These are phyloP conservation scores for Pygmarrhopalites habei DNA, from an alignment of 1,140 invertebrate genomes.

Conservation along the genomic window DNA sequence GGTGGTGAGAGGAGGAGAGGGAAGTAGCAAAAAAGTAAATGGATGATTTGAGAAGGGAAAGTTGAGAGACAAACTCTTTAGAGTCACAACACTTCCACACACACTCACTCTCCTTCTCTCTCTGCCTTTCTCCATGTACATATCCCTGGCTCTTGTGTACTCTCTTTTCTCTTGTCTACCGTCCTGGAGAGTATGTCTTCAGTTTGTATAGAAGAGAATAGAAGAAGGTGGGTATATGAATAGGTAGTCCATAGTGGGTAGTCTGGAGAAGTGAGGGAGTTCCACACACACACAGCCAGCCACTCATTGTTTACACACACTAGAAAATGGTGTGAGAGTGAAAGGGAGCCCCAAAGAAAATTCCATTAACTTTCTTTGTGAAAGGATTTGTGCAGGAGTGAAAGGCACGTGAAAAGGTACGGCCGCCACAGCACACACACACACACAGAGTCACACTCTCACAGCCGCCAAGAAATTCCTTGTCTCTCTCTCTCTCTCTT, in stretches of 20 bases:
- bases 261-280: not conserved
- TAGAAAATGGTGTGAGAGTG: slow-evolving; percentile 36
- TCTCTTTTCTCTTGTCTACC: not conserved
- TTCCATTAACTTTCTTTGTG: slow-evolving; percentile 41
- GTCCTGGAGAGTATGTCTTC: no score
- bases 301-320: slow-evolving; percentile 40
- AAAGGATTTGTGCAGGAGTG: slow-evolving; percentile 37
- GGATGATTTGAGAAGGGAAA: slow-evolving; percentile 26
- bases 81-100: slow-evolving; percentile 1
- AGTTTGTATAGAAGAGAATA: no score
- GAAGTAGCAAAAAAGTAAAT: slow-evolving; percentile 24
- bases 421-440: slow-evolving; percentile 12
- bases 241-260: not conserved
- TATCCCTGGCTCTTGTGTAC: not conserved
- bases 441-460: slow-evolving; percentile 4
- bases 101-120: not conserved
- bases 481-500: not conserved
- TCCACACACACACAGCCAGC: not conserved
- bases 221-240: no score
- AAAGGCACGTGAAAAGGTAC: slow-evolving; percentile 39
- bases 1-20: no score
- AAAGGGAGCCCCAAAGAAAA: slow-evolving; percentile 38
- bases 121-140: not conserved
- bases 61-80: slow-evolving; percentile 23
- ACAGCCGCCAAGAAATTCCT: slow-evolving; percentile 6